These are phyloP conservation scores for Argyresthia goedartella DNA, from an alignment of 2,888 invertebrate genomes.

Conservation along the genomic window DNA sequence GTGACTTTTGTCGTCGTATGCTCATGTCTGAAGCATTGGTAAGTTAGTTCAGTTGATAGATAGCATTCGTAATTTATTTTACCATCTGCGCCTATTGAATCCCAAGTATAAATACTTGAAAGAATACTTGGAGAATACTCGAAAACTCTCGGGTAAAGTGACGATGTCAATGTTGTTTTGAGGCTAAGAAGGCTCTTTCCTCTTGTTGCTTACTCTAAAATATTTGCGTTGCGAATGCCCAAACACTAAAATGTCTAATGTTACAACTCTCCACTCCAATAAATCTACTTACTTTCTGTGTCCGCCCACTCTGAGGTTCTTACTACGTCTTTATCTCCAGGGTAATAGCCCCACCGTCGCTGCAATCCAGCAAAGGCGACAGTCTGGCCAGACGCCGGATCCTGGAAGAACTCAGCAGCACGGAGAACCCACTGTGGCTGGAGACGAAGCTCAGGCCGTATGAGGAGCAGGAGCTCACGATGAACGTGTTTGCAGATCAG, in stretches of 20 bases:
- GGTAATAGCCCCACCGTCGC: slow-evolving; percentile 85
- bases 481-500: slow-evolving; percentile 86
- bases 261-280: too few relatives aligned
- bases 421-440: slow-evolving; percentile 93
- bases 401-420: slow-evolving; percentile 88
- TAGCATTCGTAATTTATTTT: background rate
- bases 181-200: too few relatives aligned
- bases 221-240: too few relatives aligned
- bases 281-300: too few relatives aligned
- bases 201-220: too few relatives aligned
- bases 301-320: too few relatives aligned
- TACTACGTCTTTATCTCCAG: slow-evolving; percentile 31
- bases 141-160: too few relatives aligned
- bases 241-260: background rate
- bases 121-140: too few relatives aligned
- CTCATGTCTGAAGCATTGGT: slow-evolving; percentile 90
- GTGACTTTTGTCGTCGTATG: slow-evolving; percentile 89
- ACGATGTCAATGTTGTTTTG: too few relatives aligned
- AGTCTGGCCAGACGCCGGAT: slow-evolving; percentile 86
- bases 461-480: slow-evolving; percentile 92
- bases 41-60: slow-evolving; percentile 14
- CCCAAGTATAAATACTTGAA: too few relatives aligned
- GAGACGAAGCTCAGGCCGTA: slow-evolving; percentile 92
- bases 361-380: slow-evolving; percentile 85
- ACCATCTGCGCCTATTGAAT: too few relatives aligned